Percentiles rank a stretch among this genome's conserved stretches.
Conservation (phyloP, 2,888 invertebrate genomes). For the Ptycholaimellus sp. region DNA sequence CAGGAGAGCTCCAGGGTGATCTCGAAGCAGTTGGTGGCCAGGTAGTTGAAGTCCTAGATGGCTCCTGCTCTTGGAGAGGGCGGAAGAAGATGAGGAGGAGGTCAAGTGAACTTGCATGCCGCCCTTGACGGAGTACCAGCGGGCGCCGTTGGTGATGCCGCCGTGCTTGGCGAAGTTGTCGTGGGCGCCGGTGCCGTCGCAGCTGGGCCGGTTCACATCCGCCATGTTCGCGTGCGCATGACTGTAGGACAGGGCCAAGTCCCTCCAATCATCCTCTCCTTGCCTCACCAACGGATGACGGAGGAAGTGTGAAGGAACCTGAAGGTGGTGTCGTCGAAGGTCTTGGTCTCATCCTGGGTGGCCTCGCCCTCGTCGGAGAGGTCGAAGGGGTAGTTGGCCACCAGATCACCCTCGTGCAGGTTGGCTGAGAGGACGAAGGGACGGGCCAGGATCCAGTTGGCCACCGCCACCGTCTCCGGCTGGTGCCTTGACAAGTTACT, state of each 20-base stretch:
- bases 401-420: slow-evolving; percentile 75
- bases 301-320: slow-evolving; percentile 32
- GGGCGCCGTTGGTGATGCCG: slow-evolving; percentile 60
- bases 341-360: slow-evolving; percentile 48
- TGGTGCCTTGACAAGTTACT: slow-evolving; percentile 28
- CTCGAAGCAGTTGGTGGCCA: slow-evolving; percentile 63
- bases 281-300: background rate
- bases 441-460: slow-evolving; percentile 57
- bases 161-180: slow-evolving; percentile 47
- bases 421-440: slow-evolving; percentile 83
- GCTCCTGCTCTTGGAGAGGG: slow-evolving; percentile 31
- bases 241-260: slow-evolving; percentile 46
- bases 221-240: slow-evolving; percentile 48
- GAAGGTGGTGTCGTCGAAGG: slow-evolving; percentile 62
- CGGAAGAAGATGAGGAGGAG: background rate
- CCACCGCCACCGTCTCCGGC: slow-evolving; percentile 63
- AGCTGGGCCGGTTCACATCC: no score
- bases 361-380: slow-evolving; percentile 39
- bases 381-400: slow-evolving; percentile 88
- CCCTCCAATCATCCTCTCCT: slow-evolving; percentile 30
- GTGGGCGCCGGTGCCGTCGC: slow-evolving; percentile 42
- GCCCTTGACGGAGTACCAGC: slow-evolving; percentile 44
- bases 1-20: slow-evolving; percentile 63
- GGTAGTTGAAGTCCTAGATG: slow-evolving; percentile 73
- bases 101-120: slow-evolving; percentile 29